These are phyloP conservation scores for Melitaea athalia DNA, from an alignment of 2,888 invertebrate genomes.

Conservation along the genomic window DNA sequence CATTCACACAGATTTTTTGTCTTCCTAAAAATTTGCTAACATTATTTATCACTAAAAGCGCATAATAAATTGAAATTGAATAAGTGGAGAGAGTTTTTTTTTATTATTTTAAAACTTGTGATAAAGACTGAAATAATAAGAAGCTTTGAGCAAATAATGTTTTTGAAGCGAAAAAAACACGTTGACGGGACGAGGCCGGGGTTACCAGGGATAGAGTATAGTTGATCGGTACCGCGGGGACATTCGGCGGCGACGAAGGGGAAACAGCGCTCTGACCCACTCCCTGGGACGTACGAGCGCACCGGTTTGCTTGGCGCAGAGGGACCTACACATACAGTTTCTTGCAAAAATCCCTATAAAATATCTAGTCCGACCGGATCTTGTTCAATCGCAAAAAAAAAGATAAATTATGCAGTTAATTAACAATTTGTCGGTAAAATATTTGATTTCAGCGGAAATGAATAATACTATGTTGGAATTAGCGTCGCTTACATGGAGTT, in stretches of 20 bases:
- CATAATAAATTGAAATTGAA: neutral
- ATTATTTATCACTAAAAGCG: neutral
- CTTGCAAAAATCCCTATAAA: slow-evolving; percentile 23
- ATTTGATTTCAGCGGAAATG: slow-evolving; percentile 2
- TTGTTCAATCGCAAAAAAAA: neutral
- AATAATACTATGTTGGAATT: neutral
- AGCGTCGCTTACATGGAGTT: slow-evolving; percentile 47
- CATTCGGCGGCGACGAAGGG: slow-evolving; percentile 62
- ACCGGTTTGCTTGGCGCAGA: slow-evolving; percentile 66
- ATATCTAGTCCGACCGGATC: neutral
- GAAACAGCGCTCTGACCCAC: slow-evolving; percentile 70
- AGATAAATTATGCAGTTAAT: neutral
- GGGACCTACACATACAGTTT: slow-evolving; percentile 66
- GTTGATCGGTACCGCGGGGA: slow-evolving; percentile 66
- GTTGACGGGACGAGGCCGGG: slow-evolving; percentile 48
- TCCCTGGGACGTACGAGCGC: slow-evolving; percentile 66
- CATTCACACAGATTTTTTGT: too few species aligned
- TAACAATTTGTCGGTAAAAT: neutral
- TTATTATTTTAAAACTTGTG: slow-evolving; percentile 1
- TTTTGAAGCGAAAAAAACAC: slow-evolving; percentile 56
- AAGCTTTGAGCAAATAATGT: slow-evolving; percentile 52
- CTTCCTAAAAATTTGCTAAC: neutral
- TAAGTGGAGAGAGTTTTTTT: neutral
- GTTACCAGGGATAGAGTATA: slow-evolving; percentile 75
- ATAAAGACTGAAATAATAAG: slow-evolving; percentile 27